These are phyloP conservation scores for Cyrtonyx montezumae DNA, from an alignment of 2,113 vertebrate genomes.

Conservation along the genomic window DNA sequence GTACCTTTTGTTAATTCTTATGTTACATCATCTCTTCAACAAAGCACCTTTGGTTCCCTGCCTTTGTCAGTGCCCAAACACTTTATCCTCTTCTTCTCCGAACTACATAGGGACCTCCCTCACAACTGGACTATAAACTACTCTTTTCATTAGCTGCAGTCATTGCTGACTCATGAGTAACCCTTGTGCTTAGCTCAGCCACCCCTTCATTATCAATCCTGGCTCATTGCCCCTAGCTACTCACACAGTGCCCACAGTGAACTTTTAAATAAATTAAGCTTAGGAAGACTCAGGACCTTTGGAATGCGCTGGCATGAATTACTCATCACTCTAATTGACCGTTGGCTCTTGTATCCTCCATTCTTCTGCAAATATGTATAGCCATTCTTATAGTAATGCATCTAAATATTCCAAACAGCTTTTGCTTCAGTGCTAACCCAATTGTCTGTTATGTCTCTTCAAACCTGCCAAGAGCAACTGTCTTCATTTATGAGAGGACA, in stretches of 20 bases:
- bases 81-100: background rate
- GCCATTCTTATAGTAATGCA: background rate
- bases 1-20: background rate
- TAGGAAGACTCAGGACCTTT: constrained; percentile 16
- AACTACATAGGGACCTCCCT: background rate
- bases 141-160: background rate
- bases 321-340: background rate
- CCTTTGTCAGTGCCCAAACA: background rate
- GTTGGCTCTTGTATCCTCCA: background rate
- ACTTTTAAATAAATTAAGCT: constrained; percentile 43
- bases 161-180: constrained; percentile 27
- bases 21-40: background rate
- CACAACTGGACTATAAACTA: background rate
- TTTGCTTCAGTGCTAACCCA: constrained; percentile 7
- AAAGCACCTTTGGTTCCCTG: background rate
- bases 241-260: background rate
- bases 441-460: background rate
- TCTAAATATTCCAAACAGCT: background rate
- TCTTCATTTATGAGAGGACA: background rate
- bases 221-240: background rate
- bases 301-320: background rate
- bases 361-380: background rate
- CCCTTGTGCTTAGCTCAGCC: constrained; percentile 49
- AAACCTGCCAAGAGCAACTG: background rate
- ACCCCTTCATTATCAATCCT: constrained; percentile 6